A percentile compares a stretch with the other conserved stretches of the same genome.
phyloP scores from a whole-genome alignment of 2,797 vertebrate genomes.

The Neosilurus hyrtlii region DNA sequence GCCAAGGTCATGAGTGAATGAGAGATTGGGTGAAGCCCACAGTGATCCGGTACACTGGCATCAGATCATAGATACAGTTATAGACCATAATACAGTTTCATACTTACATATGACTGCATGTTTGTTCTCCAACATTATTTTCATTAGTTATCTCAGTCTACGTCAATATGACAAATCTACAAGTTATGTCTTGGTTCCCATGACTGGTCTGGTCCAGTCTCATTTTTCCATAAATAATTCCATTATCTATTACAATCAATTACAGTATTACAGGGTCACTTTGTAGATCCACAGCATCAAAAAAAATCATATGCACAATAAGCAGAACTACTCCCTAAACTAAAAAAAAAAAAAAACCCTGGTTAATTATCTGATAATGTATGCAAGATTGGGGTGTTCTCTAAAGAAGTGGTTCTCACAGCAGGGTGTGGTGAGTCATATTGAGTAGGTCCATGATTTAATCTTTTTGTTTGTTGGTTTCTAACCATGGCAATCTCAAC shows the following conservation, averaged over 20 bases:
- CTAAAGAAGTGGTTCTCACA: slow-evolving; percentile 11
- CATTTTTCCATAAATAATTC: background rate
- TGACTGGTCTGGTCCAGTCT: background rate
- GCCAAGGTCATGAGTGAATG: too few relatives aligned
- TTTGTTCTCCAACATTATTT: background rate
- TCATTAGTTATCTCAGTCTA: background rate
- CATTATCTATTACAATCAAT: too few relatives aligned
- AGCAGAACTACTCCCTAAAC: background rate
- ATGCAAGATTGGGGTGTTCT: background rate
- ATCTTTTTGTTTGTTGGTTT: background rate
- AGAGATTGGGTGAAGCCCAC: too few relatives aligned
- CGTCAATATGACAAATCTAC: background rate
- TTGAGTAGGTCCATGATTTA: background rate
- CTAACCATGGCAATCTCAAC: background rate
- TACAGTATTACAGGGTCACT: too few relatives aligned
- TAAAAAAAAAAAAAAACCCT: background rate
- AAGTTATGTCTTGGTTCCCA: background rate
- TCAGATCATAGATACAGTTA: too few relatives aligned
- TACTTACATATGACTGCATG: background rate
- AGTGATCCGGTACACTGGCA: background rate
- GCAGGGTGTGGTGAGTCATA: background rate
- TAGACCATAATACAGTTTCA: background rate
- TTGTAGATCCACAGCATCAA: background rate
- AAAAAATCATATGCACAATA: background rate
- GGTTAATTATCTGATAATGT: background rate